Evolutionary conservation across 2,113 vertebrate genomes (phyloP), one percentile per base, ranked within the genome.

Genomic region (Bothrops jararaca): DNA sequence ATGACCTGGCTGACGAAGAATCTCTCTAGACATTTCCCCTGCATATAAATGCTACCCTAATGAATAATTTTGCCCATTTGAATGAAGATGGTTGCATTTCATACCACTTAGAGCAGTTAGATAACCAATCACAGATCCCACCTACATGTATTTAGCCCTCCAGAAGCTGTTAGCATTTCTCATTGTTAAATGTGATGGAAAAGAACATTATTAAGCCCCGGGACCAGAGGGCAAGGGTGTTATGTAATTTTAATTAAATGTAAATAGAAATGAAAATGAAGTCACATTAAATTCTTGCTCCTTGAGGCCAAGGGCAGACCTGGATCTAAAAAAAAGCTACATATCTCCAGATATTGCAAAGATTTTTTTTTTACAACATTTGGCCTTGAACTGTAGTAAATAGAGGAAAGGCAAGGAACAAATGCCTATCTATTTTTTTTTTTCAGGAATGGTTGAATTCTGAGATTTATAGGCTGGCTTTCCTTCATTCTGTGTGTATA

Each of bases 401-500:
- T 15, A 74, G 69, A 39, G 20, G 26, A 80, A 39, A 80, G 50
- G 29, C 18, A 18, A 12, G 39, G 54, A 50, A n/a, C 29, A 74
- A 74, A 22, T 53, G 34, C 22, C 26, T 50, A 22, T 42, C 34
- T 22, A 7, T 5, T 29, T 58, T 58, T 23, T 20, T 54, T 15
- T 54, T 3, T 7, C 2, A 50, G 86, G 45, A 52, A 87, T 60
- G 12, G 24, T 54, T 88, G 52, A 26, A 88, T 29, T 39, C 3
- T 22, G 22, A 74, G 50, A 89, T 88, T 92, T 87, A 92, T 92
- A 13, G 39, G 8, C 34, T 22, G 34, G 12, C 58, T 92, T 60
- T 89, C 86, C 54, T 92, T 92, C 91, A 26, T 42, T 88, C 86
- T 89, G 45, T 64, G n/a, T 45, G 11, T 39, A 42, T 88, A 88